phyloP scores from a whole-genome alignment of 2,888 invertebrate genomes.

The Cataglyphis altisquamis region DNA sequence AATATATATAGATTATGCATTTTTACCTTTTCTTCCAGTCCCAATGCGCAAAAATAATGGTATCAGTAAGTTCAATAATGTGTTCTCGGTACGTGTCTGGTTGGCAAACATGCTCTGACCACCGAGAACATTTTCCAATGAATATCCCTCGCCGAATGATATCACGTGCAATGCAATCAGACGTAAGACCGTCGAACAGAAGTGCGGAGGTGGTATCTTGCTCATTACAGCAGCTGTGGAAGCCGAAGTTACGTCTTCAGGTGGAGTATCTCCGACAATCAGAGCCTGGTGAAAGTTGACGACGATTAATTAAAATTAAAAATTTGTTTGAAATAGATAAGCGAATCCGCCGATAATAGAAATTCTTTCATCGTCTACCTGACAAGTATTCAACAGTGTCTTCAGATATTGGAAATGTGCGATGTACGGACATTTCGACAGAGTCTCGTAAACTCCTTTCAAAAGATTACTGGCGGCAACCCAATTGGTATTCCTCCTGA shows the following conservation, averaged over 20 bases:
- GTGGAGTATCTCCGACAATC: slow-evolving; percentile 92
- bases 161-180: slow-evolving; percentile 98
- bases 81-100: slow-evolving; percentile 97
- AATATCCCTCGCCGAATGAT: slow-evolving; percentile 96
- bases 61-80: slow-evolving; percentile 98
- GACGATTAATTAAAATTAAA: background rate
- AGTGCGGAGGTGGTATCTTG: slow-evolving; percentile 97
- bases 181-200: slow-evolving; percentile 98
- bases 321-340: slow-evolving; percentile 24
- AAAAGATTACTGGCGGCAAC: slow-evolving; percentile 97
- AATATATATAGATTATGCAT: too few relatives aligned
- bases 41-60: slow-evolving; percentile 98
- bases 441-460: slow-evolving; percentile 97
- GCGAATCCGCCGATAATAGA: background rate
- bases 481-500: slow-evolving; percentile 98
- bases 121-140: slow-evolving; percentile 97
- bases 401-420: slow-evolving; percentile 98
- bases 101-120: slow-evolving; percentile 95
- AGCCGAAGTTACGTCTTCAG: slow-evolving; percentile 93
- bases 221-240: slow-evolving; percentile 94
- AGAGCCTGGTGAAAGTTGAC: slow-evolving; percentile 87
- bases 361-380: slow-evolving; percentile 87
- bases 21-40: slow-evolving; percentile 95
- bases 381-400: slow-evolving; percentile 93
- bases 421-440: slow-evolving; percentile 97